Evolutionary conservation across 2,888 invertebrate genomes (phyloP), one percentile per base, ranked within the genome.

Genomic region (Parthenolecanium corni): DNA sequence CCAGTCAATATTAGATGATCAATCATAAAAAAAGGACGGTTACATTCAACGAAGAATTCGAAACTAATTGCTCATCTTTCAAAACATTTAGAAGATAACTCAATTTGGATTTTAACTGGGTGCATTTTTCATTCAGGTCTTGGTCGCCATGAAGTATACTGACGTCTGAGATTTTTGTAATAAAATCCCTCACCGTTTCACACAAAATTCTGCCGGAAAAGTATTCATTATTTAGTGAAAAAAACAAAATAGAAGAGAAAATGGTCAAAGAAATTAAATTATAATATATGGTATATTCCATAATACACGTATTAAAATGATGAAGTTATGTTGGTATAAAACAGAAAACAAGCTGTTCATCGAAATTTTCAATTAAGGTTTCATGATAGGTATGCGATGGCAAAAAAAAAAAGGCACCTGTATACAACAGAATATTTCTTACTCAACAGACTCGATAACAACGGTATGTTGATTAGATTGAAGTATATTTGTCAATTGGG

Each of bases 401-500:
- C 9, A 9, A 9, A 31, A 31, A 31, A 31, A 31, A 9, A 31
- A 9, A 31, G 31, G 31, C n/a, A n/a, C n/a, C n/a, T n/a, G n/a
- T n/a, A n/a, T n/a, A n/a, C n/a, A n/a, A n/a, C n/a, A n/a, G 31
- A 9, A 31, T 31, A 42, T 9, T 47, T 71, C 77, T 75, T 71
- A 82, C 82, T 84, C 85, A 57, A 86, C 85, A 52, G 86, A 86
- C 53, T 80, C 77, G 52, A 88, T 77, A 64, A 89, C 80, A 40
- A 82, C 80, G 61, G 81, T 79, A 64, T 85, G 82, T 69, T 88
- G 84, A 71, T 87, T 84, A 9, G 87, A 85, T 70, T 87, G 89
- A 68, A 94, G 80, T 70, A 95, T 89, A 69, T 88, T 87, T 64
- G 89, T 85, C 66, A 94, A 77, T 72, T 92, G 89, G 51, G 80